A percentile compares a stretch with the other conserved stretches of the same genome.
phyloP scores from a whole-genome alignment of 1,140 invertebrate species.

The Drosophila burlai region DNA sequence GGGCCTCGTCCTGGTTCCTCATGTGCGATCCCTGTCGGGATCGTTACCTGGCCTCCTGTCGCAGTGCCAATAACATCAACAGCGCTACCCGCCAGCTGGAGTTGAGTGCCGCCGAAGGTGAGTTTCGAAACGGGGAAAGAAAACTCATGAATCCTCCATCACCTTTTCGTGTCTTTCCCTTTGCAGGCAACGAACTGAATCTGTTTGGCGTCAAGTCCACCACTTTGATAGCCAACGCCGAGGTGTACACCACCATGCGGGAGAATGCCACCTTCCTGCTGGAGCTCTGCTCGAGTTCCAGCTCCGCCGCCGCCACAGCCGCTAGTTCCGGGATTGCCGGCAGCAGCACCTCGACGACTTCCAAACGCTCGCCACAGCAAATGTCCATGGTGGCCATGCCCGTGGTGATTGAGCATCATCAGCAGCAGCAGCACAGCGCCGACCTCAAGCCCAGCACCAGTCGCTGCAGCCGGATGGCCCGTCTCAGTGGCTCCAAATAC shows the following conservation, averaged over 20 bases:
- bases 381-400: constrained; percentile 85
- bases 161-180: background rate
- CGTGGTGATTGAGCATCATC: constrained; percentile 88
- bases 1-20: constrained; percentile 94
- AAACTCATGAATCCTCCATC: too few relatives aligned
- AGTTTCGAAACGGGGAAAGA: background rate
- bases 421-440: constrained; percentile 85
- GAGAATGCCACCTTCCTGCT: constrained; percentile 98
- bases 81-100: constrained; percentile 48
- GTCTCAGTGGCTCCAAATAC: constrained; percentile 69
- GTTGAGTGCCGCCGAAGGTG: constrained; percentile 40
- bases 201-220: constrained; percentile 80
- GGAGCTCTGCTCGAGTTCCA: constrained; percentile 88
- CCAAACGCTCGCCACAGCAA: constrained; percentile 86
- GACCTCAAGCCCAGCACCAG: constrained; percentile 82
- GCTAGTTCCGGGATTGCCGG: too few relatives aligned
- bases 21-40: constrained; percentile 95
- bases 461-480: constrained; percentile 76
- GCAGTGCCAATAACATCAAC: constrained; percentile 79
- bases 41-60: constrained; percentile 89
- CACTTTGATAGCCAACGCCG: constrained; percentile 79
- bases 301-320: too few relatives aligned
- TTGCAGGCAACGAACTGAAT: constrained; percentile 72
- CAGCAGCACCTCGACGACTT: too few relatives aligned
- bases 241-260: constrained; percentile 88